Evolutionary conservation across 1,140 invertebrate species (phyloP), one percentile per base, ranked within the genome.

Genomic region (Drosophila burlai): DNA sequence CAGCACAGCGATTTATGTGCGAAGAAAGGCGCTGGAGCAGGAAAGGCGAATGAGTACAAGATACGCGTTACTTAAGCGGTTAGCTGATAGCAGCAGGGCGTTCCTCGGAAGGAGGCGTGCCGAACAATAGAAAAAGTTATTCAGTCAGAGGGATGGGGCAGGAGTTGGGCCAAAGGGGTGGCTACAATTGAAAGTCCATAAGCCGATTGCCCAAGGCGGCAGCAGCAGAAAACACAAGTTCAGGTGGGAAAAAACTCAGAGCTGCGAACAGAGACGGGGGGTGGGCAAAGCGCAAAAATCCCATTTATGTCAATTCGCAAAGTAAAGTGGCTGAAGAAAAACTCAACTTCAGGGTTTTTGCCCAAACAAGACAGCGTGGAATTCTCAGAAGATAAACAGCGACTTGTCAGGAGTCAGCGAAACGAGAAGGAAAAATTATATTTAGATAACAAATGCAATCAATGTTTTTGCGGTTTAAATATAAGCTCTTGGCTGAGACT

Each of bases 51-150:
- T 31, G 36, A 42, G 69, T 52, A 45, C 46, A 45, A 73, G 67
- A 64, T 75, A 75, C 59, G 71, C 66, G 59, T 79, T 79, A 62
- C 59, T 63, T 54, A 58, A 79, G 65, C 54, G 64, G 76, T 72
- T 78, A 29, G 21, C 13, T 26, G 45, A 52, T 60, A 34, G 45
- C 15, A 50, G 40, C 5, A 18, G 46, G 36, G 34, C 40, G 38
- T 43, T 16, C 15, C 34, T 40, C 10, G 26, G 34, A 2, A 50
- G 67, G 15, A 3, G 36, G 45, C 47, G 69, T 50, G 52, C 13
- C 36, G 36, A 18, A 75, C 72, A 75, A 77, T 77, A 50, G 74
- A 34, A 45, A 77, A 69, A 62, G 49, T 61, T 76, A 18, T 24
- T 42, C 36, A 26, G 15, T 21, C 36, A 24, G 34, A 21, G 34